phyloP scores from a whole-genome alignment of 2,888 invertebrate genomes.

The Acrocyrtus sp. region DNA sequence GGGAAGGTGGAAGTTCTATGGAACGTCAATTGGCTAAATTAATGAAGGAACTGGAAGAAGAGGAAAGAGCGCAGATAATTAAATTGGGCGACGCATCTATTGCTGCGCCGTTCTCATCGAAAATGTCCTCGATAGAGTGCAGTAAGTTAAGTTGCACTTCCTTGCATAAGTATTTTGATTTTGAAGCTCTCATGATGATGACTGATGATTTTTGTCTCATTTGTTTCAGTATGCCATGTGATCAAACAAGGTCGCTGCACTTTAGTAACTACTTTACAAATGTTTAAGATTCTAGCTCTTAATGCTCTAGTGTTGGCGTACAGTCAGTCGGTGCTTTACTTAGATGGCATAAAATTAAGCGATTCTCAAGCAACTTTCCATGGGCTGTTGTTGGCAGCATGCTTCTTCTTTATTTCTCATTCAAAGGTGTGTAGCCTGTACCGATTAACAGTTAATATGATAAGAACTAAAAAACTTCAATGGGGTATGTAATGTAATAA shows the following conservation, averaged over 20 bases:
- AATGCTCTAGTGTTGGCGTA: slow-evolving; percentile 98
- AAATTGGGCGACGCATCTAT: slow-evolving; percentile 98
- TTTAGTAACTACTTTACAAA: slow-evolving; percentile 97
- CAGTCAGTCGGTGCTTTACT: slow-evolving; percentile 96
- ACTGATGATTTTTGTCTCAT: slow-evolving; percentile 26
- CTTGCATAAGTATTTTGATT: neutral
- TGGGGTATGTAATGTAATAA: too few relatives aligned
- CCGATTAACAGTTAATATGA: too few relatives aligned
- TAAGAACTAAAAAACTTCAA: too few relatives aligned
- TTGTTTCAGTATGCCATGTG: slow-evolving; percentile 91
- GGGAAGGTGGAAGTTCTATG: slow-evolving; percentile 35
- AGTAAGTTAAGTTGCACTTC: slow-evolving; percentile 74
- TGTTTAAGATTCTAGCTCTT: slow-evolving; percentile 99
- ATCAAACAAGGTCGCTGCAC: slow-evolving; percentile 99
- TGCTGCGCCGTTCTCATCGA: slow-evolving; percentile 98
- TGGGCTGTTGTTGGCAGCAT: slow-evolving; percentile 93
- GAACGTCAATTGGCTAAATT: slow-evolving; percentile 74
- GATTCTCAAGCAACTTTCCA: slow-evolving; percentile 98
- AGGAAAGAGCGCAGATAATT: slow-evolving; percentile 87
- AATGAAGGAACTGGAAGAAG: slow-evolving; percentile 87
- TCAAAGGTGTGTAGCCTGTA: too few relatives aligned
- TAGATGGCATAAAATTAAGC: slow-evolving; percentile 97
- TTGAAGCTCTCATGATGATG: too few relatives aligned
- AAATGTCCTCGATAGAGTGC: slow-evolving; percentile 93
- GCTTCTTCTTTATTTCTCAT: slow-evolving; percentile 97